Evolutionary conservation across 2,888 invertebrate genomes (phyloP).

Genomic region (Neria commutata): DNA sequence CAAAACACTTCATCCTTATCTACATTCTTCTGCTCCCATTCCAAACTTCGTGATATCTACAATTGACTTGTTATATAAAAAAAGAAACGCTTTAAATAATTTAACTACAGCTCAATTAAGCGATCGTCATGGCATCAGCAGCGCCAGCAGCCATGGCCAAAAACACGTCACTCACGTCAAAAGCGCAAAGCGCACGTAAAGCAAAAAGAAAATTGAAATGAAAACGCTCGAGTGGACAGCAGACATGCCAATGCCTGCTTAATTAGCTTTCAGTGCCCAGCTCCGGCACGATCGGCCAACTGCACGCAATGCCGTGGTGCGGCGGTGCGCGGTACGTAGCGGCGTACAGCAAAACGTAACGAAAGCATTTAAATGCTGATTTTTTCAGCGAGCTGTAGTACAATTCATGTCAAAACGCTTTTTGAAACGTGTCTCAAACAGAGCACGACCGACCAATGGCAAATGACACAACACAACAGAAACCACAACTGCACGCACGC

Average conservation of each 20-base stretch:
- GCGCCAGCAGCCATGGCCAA: background rate
- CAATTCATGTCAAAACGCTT: background rate
- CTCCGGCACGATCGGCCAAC: background rate
- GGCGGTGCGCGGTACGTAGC: background rate
- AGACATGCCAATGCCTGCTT: constrained; percentile 51
- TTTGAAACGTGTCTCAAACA: background rate
- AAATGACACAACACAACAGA: background rate
- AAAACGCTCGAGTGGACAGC: constrained; percentile 46
- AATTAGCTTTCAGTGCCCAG: constrained; percentile 49
- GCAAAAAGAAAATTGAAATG: constrained; percentile 34
- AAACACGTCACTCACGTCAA: background rate
- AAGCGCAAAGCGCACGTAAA: background rate
- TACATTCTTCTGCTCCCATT: no score
- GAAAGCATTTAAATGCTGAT: no score
- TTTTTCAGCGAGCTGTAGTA: background rate
- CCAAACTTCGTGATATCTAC: no score
- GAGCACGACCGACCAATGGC: background rate
- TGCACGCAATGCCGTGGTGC: background rate
- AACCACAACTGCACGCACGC: background rate
- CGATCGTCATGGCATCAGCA: background rate
- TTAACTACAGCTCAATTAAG: background rate
- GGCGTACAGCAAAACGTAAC: background rate
- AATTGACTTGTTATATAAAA: no score
- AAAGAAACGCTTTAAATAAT: background rate
- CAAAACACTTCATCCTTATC: no score